Percentiles rank a stretch among this genome's conserved stretches.
These are phyloP conservation scores for Forbesichthys papilliferus DNA, from an alignment of 2,113 vertebrate genomes.

Conservation along the genomic window DNA sequence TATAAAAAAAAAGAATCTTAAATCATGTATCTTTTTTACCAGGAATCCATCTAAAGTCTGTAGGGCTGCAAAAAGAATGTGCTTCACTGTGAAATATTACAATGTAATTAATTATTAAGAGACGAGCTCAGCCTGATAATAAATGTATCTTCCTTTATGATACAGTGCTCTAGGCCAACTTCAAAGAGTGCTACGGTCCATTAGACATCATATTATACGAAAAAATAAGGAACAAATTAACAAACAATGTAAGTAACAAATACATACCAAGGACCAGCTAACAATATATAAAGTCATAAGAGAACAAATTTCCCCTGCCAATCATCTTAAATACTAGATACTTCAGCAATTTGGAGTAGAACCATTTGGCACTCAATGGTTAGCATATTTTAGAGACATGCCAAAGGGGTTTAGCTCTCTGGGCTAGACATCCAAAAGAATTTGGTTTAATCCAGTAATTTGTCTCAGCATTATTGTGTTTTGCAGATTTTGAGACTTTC, in stretches of 20 bases:
- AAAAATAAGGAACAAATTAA: neutral
- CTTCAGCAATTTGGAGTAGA: slow-evolving; percentile 45
- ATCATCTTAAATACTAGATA: slow-evolving; percentile 33
- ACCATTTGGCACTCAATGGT: slow-evolving; percentile 21
- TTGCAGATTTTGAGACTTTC: slow-evolving; percentile 25
- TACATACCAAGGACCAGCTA: slow-evolving; percentile 22
- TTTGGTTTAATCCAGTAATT: slow-evolving; percentile 48
- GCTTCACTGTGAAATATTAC: slow-evolving; percentile 42
- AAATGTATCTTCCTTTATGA: slow-evolving; percentile 33
- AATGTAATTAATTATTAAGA: slow-evolving; percentile 38
- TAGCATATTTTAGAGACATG: slow-evolving; percentile 25
- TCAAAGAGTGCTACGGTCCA: slow-evolving; percentile 32
- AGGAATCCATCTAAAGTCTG: slow-evolving; percentile 26
- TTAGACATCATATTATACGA: slow-evolving; percentile 15
- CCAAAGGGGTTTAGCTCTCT: slow-evolving; percentile 33
- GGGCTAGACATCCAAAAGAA: slow-evolving; percentile 25
- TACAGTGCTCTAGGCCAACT: slow-evolving; percentile 26
- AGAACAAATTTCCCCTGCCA: slow-evolving; percentile 31
- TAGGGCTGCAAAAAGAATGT: slow-evolving; percentile 35
- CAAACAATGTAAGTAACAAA: slow-evolving; percentile 12
- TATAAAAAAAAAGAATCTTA: neutral
- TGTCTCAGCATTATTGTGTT: slow-evolving; percentile 20
- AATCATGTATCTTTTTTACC: neutral
- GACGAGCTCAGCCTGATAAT: slow-evolving; percentile 37
- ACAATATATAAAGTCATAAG: slow-evolving; percentile 15